Conservation (phyloP, 2,113 vertebrate species). For the Lathamus discolor region DNA sequence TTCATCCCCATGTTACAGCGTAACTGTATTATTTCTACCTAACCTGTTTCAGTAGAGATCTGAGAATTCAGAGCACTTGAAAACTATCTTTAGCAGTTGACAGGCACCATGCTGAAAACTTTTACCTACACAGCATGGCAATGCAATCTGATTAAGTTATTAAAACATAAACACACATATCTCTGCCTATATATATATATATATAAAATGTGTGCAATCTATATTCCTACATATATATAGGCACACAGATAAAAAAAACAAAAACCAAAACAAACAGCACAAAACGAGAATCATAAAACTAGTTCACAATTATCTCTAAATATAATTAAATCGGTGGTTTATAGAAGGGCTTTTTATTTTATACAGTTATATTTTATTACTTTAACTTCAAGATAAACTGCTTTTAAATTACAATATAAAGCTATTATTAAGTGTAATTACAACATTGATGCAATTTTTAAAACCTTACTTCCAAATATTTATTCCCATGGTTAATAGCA, state of each 20-base stretch:
- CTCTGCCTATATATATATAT: background rate
- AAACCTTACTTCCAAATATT: conserved; percentile 50
- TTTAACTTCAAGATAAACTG: conserved; percentile 43
- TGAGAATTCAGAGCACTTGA: background rate
- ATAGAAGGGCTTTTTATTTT: conserved; percentile 33
- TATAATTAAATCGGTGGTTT: conserved; percentile 35
- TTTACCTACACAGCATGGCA: background rate
- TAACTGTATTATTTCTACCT: background rate
- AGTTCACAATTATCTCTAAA: background rate
- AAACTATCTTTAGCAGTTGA: background rate
- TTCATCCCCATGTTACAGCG: background rate
- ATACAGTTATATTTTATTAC: conserved; percentile 16
- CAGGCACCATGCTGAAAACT: background rate
- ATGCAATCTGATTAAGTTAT: background rate
- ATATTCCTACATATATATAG: background rate
- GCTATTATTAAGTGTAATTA: conserved; percentile 44
- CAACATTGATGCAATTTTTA: background rate
- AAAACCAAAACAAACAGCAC: background rate
- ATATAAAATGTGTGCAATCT: background rate
- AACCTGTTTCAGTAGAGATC: background rate
- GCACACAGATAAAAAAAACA: background rate
- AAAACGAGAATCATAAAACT: conserved; percentile 3
- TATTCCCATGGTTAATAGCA: conserved; percentile 26
- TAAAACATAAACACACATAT: background rate
- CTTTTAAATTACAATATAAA: conserved; percentile 57